phyloP scores from a whole-genome alignment of 2,888 invertebrate species.

The Eubasilissa splendida region DNA sequence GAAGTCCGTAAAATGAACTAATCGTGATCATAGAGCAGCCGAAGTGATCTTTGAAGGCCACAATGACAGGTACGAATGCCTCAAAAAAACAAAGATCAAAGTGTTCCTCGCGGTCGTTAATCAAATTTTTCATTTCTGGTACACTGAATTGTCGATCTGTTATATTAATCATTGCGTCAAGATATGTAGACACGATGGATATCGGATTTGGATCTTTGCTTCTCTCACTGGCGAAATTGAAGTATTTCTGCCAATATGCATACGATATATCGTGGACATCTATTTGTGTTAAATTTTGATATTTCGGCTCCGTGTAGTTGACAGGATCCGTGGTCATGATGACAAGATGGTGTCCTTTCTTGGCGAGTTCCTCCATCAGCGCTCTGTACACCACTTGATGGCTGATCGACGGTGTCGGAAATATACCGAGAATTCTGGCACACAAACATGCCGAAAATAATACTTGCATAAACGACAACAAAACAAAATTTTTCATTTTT shows the following conservation, averaged over 20 bases:
- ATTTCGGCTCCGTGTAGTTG: conserved; percentile 62
- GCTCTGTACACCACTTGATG: conserved; percentile 68
- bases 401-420: conserved; percentile 67
- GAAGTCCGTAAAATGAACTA: conserved; percentile 68
- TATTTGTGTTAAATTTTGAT: conserved; percentile 63
- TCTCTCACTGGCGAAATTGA: conserved; percentile 47
- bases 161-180: conserved; percentile 36
- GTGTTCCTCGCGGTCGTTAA: conserved; percentile 64
- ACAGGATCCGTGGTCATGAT: conserved; percentile 68
- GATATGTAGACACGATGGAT: conserved; percentile 27
- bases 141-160: conserved; percentile 60
- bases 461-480: not conserved
- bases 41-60: conserved; percentile 72
- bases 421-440: conserved; percentile 66
- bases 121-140: conserved; percentile 60
- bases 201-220: conserved; percentile 17
- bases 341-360: conserved; percentile 68
- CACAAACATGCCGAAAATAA: not conserved
- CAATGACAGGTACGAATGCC: conserved; percentile 69
- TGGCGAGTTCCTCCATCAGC: conserved; percentile 65
- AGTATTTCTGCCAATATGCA: conserved; percentile 58
- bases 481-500: not conserved
- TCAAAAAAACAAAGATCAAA: conserved; percentile 75
- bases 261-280: conserved; percentile 64
- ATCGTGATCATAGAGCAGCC: conserved; percentile 72